Percentiles rank a stretch among this genome's conserved stretches.
Evolutionary conservation across 2,888 invertebrate genomes (phyloP).

Genomic region (Blastobasis lacticolella): DNA sequence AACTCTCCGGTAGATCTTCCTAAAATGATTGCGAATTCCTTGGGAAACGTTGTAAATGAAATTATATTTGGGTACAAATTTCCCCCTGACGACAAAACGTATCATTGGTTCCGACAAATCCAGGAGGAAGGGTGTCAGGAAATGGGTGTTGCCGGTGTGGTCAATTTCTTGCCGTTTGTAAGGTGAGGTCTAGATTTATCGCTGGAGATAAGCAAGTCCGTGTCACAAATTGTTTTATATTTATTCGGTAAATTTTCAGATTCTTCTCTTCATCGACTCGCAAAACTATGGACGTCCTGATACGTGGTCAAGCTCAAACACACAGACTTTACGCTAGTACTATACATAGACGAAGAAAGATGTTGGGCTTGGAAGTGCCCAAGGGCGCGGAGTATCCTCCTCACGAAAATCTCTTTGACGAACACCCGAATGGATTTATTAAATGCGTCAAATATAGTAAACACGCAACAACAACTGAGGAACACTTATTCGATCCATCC

Average conservation of each 20-base stretch:
- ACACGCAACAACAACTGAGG: slow-evolving; percentile 35
- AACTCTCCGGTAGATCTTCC: slow-evolving; percentile 62
- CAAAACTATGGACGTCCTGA: slow-evolving; percentile 77
- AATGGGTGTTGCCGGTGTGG: slow-evolving; percentile 86
- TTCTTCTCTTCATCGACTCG: slow-evolving; percentile 76
- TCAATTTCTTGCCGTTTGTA: slow-evolving; percentile 89
- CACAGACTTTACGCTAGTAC: slow-evolving; percentile 82
- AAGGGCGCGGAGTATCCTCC: slow-evolving; percentile 38
- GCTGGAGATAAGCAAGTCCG: background rate
- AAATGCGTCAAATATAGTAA: slow-evolving; percentile 63
- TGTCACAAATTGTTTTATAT: too few relatives aligned
- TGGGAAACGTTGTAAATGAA: slow-evolving; percentile 85
- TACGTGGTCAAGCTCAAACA: slow-evolving; percentile 81
- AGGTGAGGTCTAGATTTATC: slow-evolving; percentile 59
- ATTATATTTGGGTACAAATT: slow-evolving; percentile 86
- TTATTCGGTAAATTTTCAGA: slow-evolving; percentile 39
- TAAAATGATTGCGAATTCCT: slow-evolving; percentile 76
- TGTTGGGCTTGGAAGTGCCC: slow-evolving; percentile 38
- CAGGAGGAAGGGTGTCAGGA: slow-evolving; percentile 89
- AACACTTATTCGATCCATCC: slow-evolving; percentile 59
- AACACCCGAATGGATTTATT: slow-evolving; percentile 54
- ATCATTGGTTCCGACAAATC: slow-evolving; percentile 83
- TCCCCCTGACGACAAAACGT: slow-evolving; percentile 79
- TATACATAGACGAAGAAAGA: slow-evolving; percentile 70
- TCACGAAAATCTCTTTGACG: slow-evolving; percentile 41